Percentiles rank a stretch among this genome's conserved stretches.
Evolutionary conservation across 2,797 vertebrate species (phyloP).

Genomic region (Leptoclinus maculatus): DNA sequence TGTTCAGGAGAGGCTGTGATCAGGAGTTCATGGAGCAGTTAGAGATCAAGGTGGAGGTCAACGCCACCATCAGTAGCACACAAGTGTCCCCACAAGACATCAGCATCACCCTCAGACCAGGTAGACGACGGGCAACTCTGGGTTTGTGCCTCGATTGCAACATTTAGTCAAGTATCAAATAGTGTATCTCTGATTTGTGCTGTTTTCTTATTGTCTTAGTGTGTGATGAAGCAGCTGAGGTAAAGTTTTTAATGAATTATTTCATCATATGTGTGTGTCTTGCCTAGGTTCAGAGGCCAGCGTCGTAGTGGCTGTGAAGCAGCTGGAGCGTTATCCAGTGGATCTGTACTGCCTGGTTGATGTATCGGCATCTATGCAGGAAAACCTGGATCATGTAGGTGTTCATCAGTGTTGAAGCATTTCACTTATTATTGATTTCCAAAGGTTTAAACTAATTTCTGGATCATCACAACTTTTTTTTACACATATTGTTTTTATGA

Average conservation of each 20-base stretch:
- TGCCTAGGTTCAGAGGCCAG: conserved; percentile 88
- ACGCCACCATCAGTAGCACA: conserved; percentile 81
- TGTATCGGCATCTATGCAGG: conserved; percentile 97
- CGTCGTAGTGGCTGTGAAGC: conserved; percentile 89
- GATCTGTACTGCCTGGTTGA: conserved; percentile 99
- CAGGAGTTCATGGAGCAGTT: conserved; percentile 89
- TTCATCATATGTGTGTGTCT: conserved; percentile 4
- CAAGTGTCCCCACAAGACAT: conserved; percentile 92
- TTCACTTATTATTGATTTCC: neutral
- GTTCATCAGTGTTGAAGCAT: conserved; percentile 1
- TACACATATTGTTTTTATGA: neutral
- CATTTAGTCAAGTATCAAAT: neutral
- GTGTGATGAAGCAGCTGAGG: neutral
- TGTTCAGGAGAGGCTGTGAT: conserved; percentile 90
- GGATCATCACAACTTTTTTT: neutral
- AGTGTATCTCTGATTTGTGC: neutral
- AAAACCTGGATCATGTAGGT: conserved; percentile 90
- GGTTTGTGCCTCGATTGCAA: neutral
- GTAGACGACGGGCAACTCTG: conserved; percentile 71
- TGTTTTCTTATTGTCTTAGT: neutral
- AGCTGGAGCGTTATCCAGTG: conserved; percentile 93
- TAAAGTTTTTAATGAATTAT: neutral
- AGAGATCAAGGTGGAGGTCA: conserved; percentile 84
- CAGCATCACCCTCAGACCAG: conserved; percentile 89
- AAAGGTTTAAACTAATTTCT: neutral